Conservation (phyloP, 1,140 invertebrate genomes). For the Pinna nobilis region DNA sequence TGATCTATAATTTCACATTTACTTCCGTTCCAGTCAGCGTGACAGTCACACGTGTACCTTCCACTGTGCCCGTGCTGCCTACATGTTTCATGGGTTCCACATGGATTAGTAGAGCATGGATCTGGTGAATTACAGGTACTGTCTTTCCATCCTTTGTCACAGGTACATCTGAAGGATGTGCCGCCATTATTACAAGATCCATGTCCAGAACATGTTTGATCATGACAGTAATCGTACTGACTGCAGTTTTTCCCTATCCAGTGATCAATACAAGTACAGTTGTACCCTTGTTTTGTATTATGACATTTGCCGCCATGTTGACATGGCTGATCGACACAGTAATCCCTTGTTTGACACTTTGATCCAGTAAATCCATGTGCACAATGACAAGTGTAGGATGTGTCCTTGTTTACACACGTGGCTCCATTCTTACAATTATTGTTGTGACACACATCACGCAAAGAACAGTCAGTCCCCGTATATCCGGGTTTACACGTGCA, state of each 20-base stretch:
- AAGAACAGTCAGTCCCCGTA: neutral
- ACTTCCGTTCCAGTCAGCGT: neutral
- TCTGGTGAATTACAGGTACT: neutral
- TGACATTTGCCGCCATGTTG: slow-evolving; percentile 96
- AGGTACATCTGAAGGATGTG: neutral
- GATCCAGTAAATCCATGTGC: neutral
- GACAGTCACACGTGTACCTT: slow-evolving; percentile 24
- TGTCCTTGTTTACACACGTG: neutral
- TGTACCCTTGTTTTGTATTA: slow-evolving; percentile 78
- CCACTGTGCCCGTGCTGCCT: no score
- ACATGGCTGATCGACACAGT: slow-evolving; percentile 27
- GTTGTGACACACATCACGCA: neutral
- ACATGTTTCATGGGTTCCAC: slow-evolving; percentile 31
- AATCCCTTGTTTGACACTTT: neutral
- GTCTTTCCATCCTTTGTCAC: slow-evolving; percentile 15
- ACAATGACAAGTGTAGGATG: slow-evolving; percentile 1
- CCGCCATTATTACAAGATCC: slow-evolving; percentile 1
- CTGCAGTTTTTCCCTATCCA: slow-evolving; percentile 94
- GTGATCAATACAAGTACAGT: slow-evolving; percentile 87
- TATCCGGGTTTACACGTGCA: slow-evolving; percentile 10
- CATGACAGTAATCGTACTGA: slow-evolving; percentile 34
- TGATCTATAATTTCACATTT: slow-evolving; percentile 7
- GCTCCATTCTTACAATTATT: slow-evolving; percentile 4
- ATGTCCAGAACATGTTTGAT: neutral
- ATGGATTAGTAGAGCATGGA: slow-evolving; percentile 18